A percentile compares a stretch with the other conserved stretches of the same genome.
Evolutionary conservation across 2,888 invertebrate species (phyloP).

Genomic region (Cenopis cana): DNA sequence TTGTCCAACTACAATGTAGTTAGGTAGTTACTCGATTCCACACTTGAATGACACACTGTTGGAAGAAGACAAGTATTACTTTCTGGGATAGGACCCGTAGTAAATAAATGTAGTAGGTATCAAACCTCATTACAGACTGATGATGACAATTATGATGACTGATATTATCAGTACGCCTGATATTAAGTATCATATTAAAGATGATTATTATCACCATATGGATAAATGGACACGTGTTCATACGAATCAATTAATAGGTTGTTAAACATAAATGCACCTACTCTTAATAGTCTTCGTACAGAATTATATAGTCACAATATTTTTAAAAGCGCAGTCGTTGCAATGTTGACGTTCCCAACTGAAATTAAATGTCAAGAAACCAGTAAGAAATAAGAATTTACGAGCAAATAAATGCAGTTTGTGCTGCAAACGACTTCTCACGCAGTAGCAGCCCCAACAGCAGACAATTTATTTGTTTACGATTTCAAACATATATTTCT

Average conservation of each 20-base stretch:
- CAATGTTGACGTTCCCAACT: constrained; percentile 27
- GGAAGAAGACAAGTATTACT: too few relatives aligned
- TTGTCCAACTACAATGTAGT: too few relatives aligned
- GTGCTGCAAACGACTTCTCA: constrained; percentile 15
- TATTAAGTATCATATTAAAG: too few relatives aligned
- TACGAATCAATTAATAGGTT: neutral
- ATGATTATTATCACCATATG: neutral
- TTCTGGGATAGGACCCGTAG: too few relatives aligned
- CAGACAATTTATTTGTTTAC: constrained; percentile 4
- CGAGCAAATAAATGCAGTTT: constrained; percentile 34
- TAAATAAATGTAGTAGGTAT: too few relatives aligned
- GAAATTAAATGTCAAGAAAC: constrained; percentile 34
- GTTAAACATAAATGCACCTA: neutral
- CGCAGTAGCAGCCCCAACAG: neutral
- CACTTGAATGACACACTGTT: too few relatives aligned
- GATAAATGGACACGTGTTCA: neutral
- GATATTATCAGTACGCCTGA: too few relatives aligned
- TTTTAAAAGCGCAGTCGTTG: constrained; percentile 8
- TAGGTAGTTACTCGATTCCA: too few relatives aligned
- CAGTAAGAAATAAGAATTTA: constrained; percentile 33
- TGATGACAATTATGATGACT: neutral
- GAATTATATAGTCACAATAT: neutral
- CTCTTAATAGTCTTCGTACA: neutral
- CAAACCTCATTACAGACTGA: too few relatives aligned
- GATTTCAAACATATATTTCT: constrained; percentile 33